Evolutionary conservation across 2,888 invertebrate genomes (phyloP).

Genomic region (Acanthosepion pharaonis): DNA sequence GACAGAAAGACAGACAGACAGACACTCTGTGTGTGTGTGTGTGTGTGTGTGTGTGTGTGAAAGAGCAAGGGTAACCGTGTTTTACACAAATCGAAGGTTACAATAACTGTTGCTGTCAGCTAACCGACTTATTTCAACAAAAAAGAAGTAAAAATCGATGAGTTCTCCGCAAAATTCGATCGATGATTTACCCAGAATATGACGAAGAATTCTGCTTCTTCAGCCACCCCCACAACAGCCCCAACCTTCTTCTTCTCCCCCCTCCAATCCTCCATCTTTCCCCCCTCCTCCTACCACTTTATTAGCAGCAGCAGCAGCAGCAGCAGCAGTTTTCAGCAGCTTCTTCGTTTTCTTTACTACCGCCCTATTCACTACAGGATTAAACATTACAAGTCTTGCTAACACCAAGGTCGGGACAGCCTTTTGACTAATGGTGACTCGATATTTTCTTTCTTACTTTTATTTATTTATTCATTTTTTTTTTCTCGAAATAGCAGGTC

Average conservation of each 20-base stretch:
- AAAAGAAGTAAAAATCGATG: background rate
- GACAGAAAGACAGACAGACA: background rate
- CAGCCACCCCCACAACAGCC: background rate
- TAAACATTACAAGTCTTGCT: background rate
- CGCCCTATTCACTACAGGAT: background rate
- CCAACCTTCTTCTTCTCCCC: too few relatives aligned
- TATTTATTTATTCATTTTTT: too few relatives aligned
- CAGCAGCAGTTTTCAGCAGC: too few relatives aligned
- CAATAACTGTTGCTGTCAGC: constrained; percentile 22
- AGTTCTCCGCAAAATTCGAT: background rate
- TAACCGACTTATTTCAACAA: constrained; percentile 9
- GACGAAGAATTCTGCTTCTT: background rate
- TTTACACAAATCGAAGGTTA: constrained; percentile 33
- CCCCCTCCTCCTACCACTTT: background rate
- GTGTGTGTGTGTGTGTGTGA: too few relatives aligned
- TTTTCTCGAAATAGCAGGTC: too few relatives aligned
- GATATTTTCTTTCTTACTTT: too few relatives aligned
- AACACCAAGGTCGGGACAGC: background rate
- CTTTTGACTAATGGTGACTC: background rate
- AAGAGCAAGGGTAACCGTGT: background rate
- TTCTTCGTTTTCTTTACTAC: background rate
- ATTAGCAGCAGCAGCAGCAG: background rate
- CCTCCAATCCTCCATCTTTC: background rate
- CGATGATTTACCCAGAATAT: background rate
- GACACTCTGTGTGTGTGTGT: too few relatives aligned